phyloP scores from a whole-genome alignment of 2,113 vertebrate genomes.

The Capreolus pygargus region DNA sequence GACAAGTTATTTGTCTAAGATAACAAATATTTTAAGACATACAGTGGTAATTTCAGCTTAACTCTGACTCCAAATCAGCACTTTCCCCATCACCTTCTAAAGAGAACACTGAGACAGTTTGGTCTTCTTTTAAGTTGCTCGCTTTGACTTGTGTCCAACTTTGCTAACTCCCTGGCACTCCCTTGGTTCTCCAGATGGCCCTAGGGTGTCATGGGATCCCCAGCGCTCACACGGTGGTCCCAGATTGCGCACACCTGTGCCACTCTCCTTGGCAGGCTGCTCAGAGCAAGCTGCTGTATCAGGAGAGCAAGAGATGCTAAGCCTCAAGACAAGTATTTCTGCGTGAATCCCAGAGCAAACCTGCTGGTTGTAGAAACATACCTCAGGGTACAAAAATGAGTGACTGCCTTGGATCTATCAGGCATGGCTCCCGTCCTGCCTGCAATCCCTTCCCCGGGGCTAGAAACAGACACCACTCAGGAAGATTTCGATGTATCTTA shows the following conservation, averaged over 20 bases:
- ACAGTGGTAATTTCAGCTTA: background rate
- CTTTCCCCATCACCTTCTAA: background rate
- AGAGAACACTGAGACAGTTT: slow-evolving; percentile 5
- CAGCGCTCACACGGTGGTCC: background rate
- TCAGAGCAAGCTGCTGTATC: background rate
- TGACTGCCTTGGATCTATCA: background rate
- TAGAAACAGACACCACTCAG: background rate
- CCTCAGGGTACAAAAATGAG: background rate
- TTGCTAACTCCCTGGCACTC: slow-evolving; percentile 17
- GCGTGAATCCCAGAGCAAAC: background rate
- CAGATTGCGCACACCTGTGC: background rate
- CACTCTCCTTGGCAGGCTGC: background rate
- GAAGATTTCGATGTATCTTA: background rate
- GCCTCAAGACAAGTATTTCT: background rate
- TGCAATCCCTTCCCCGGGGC: background rate
- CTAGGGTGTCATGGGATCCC: background rate
- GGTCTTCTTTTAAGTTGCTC: slow-evolving; percentile 8
- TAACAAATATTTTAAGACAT: background rate
- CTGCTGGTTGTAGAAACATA: background rate
- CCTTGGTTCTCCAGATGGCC: slow-evolving; percentile 9
- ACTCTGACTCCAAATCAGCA: background rate
- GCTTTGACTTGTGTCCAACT: slow-evolving; percentile 39
- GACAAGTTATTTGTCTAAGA: background rate
- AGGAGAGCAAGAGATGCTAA: rapidly evolving
- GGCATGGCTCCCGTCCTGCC: background rate